Base-by-base conservation (phyloP, 2,797 vertebrate species). In the Catharus ustulatus region DNA sequence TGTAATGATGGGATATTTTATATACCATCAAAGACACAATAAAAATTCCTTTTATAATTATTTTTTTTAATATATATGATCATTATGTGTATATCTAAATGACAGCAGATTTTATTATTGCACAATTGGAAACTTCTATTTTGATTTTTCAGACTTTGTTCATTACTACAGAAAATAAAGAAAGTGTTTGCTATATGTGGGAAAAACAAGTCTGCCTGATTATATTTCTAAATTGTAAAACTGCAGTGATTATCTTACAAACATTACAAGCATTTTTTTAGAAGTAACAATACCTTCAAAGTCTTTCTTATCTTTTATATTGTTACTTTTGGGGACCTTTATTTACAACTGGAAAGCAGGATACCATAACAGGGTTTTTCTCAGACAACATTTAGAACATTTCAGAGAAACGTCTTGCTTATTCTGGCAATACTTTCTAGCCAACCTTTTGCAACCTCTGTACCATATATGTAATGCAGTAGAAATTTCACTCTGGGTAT, bases 1-100 rank as follows among this genome's bases (percentile, higher is more conserved):
- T 61, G 54, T 73, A 95, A 93, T 87, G n/a, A 42, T 78, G 29
- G 74, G 46, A 57, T 73, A 64, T 91, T 95, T 96, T 91, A 88
- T 61, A 83, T 66, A 58, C 6, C 20, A 61, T 43, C 27, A 83
- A 77, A 68, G 3, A 9, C 6, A 6, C 36, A 72, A 92, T 85
- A 88, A 67, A 87, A 84, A 29, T 7, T 29, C 30, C 10, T 58
- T 74, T 79, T 68, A 23, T 29, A 42, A 6, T 63, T 20, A 59
- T 46, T 4, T 54, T 54, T 18, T 67, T 43, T 17, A 30, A 52
- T 67, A 38, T 38, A 16, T 63, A 34, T 46, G 10, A 81, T 10
- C 22, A 48, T 69, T 67, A 13, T 52, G 4, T 62, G 5, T 62
- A 69, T 38, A 30, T 89, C 45, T 87, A 89, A 87, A 87, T 62